A percentile compares a stretch with the other conserved stretches of the same genome.
Conservation (phyloP, 2,113 vertebrate species). For the Centropus bengalensis region DNA sequence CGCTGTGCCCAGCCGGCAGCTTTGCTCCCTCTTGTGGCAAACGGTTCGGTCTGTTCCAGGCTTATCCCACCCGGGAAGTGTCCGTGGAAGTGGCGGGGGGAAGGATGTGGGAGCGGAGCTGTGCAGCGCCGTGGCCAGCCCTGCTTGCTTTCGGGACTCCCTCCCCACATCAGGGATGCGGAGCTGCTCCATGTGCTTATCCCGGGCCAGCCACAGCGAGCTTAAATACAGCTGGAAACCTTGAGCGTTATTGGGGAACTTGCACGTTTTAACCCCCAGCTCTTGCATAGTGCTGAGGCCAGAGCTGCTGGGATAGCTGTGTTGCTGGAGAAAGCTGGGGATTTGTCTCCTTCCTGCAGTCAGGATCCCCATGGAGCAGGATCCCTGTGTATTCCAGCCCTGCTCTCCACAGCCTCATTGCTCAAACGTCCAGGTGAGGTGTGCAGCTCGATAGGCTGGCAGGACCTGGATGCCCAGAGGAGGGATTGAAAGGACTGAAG, state of each 20-base stretch:
- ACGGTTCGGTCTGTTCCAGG: not conserved
- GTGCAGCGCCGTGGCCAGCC: fast-evolving
- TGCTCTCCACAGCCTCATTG: not conserved
- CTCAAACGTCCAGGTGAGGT: not conserved
- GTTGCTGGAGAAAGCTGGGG: not conserved
- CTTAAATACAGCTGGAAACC: fast-evolving
- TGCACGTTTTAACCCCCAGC: not conserved
- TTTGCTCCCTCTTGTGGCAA: slow-evolving; percentile 57
- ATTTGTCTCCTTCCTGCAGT: fast-evolving
- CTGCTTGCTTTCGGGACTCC: not conserved
- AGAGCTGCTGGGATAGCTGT: not conserved
- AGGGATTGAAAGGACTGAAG: not conserved
- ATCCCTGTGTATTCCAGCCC: not conserved
- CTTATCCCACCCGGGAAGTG: not conserved
- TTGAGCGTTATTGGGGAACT: fast-evolving
- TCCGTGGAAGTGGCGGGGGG: not conserved
- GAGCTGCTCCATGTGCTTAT: fast-evolving
- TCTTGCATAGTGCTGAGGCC: not conserved
- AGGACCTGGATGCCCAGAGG: not conserved
- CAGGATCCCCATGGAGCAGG: not conserved
- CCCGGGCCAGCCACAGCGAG: not conserved
- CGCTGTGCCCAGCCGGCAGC: not conserved
- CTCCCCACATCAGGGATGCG: not conserved
- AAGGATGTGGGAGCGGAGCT: not conserved
- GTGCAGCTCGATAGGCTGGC: fast-evolving